Evolutionary conservation across 2,888 invertebrate genomes (phyloP).

Genomic region (Pinctada fucata): DNA sequence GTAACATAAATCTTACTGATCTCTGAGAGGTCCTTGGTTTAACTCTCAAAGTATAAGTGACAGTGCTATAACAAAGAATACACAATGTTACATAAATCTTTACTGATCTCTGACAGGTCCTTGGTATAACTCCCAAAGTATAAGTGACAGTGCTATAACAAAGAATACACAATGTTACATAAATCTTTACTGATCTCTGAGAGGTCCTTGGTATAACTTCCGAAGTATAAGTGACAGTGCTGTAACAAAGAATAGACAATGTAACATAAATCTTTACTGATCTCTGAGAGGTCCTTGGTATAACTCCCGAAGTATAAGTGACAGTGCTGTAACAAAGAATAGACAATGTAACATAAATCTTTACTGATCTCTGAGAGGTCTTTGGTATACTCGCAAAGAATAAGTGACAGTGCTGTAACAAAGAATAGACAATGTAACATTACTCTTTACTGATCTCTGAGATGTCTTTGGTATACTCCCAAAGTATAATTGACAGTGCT

Average conservation of each 20-base stretch:
- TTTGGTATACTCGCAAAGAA: too few species aligned
- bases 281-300: constrained; percentile 98
- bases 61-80: not conserved
- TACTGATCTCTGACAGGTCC: not conserved
- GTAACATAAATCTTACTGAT: not conserved
- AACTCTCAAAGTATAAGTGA: too few species aligned
- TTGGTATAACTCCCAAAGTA: too few species aligned
- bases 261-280: constrained; percentile 96
- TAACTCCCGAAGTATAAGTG: constrained; percentile 96
- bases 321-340: constrained; percentile 87
- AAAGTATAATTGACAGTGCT: constrained; percentile 96
- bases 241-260: constrained; percentile 78
- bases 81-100: not conserved
- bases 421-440: constrained; percentile 84
- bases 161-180: too few species aligned
- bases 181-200: too few species aligned
- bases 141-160: too few species aligned
- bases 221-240: too few species aligned
- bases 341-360: not conserved
- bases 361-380: not conserved
- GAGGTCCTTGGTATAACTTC: too few species aligned
- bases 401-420: too few species aligned
- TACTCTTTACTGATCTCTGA: constrained; percentile 97
- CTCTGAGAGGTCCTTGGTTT: too few species aligned
- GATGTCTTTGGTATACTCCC: constrained; percentile 98